Evolutionary conservation across 2,797 vertebrate genomes (phyloP), one percentile per base, ranked within the genome.

Genomic region (Nannoperca obscura): DNA sequence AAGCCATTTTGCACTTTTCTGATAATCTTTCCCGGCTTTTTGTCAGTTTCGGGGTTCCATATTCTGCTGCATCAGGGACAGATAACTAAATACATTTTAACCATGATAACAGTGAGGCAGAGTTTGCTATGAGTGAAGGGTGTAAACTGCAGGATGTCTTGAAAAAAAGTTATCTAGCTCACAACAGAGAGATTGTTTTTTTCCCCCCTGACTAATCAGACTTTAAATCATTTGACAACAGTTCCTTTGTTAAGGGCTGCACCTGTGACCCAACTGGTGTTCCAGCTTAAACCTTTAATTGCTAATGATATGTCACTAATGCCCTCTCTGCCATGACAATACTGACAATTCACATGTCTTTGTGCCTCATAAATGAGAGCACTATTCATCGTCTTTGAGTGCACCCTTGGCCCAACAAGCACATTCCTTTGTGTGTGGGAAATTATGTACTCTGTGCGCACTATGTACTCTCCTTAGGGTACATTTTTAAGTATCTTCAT

Each of bases 231-330:
- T 11, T 10, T 27, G 34, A 74, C 27, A 73, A 32, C 15, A 22
- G 38, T 36, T n/a, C 9, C 22, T 50, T 79, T 81, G 78, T 76
- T 17, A 3, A 19, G 9, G 10, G n/a, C 20, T 70, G 54, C 49
- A 72, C 54, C 71, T 69, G 61, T 49, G 58, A 71, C 12, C 32
- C 7, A 15, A 2, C n/a, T 38, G 7, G 15, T 36, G 3, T 42
- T 75, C 8, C 24, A 27, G 24, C 24, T 27, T 27, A 27, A 27
- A 27, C 24, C 24, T 27, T 27, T 27, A 27, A 27, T 27, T 27
- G 24, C 24, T 44, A 36, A 78, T 53, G 5, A 42, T 20, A 49
- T 3, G 44, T 40, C 19, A 20, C n/a, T 74, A 12, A 11, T 34
- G 24, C 9, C 24, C 38, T 30, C 11, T 20, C n/a, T 32, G 40